Conservation (phyloP, 2,888 invertebrate genomes). For the Scaptomyza flava region DNA sequence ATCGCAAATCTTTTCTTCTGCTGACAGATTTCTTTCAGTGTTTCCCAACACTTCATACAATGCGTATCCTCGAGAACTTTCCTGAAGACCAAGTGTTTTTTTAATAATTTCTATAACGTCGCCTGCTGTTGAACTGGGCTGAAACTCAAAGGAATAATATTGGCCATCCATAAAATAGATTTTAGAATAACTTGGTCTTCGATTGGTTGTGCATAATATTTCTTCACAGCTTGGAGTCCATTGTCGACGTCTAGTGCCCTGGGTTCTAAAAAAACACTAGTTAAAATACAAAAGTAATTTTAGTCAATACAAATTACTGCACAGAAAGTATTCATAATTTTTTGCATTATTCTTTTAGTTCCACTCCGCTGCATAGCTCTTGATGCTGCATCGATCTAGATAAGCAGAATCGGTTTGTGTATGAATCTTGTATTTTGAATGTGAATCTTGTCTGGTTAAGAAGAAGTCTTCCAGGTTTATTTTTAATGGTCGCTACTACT, state of each 20-base stretch:
- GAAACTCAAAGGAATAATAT: conserved; percentile 97
- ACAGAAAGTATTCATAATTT: background rate
- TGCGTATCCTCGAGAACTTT: conserved; percentile 89
- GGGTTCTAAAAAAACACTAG: conserved; percentile 89
- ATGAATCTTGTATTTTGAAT: no score
- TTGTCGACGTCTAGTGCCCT: conserved; percentile 91
- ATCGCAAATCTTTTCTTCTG: conserved; percentile 95
- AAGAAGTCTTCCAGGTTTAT: no score
- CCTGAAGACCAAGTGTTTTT: conserved; percentile 91
- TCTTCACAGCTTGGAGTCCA: conserved; percentile 97
- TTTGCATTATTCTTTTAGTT: no score
- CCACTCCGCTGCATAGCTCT: no score
- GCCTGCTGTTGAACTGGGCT: conserved; percentile 95
- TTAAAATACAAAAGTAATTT: conserved; percentile 45
- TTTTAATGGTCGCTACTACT: no score
- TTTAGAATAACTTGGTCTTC: conserved; percentile 95
- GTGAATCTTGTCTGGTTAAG: no score
- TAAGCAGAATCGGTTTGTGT: no score
- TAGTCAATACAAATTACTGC: background rate
- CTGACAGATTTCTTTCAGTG: conserved; percentile 92
- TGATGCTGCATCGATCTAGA: no score
- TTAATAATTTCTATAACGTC: conserved; percentile 95
- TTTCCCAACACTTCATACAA: conserved; percentile 96
- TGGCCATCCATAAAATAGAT: conserved; percentile 97
- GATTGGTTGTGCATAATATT: conserved; percentile 95